Base-by-base conservation (phyloP, 2,888 invertebrate species). In the Eristalis arbustorum region DNA sequence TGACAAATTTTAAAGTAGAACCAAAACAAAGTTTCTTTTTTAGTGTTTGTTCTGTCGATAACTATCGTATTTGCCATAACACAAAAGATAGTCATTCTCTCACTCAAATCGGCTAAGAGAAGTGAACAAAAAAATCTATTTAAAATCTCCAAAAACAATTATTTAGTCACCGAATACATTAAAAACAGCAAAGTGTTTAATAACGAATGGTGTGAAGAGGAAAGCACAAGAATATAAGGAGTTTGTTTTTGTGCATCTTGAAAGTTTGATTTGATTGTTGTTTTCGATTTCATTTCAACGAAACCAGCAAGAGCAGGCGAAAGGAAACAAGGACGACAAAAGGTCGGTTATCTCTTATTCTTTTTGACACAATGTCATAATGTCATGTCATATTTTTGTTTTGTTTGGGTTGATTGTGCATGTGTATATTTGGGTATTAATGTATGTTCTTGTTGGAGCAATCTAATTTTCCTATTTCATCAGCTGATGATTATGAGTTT, bases 181-280 rank as follows among this genome's bases (percentile, higher is more conserved):
- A 23, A 37, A 31, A 79, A 83, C 37, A 68, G 75, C 63, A 69
- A 79, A n/a, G n/a, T n/a, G 83, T 82, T 62, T 40, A 25, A 25
- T 37, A 61, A 42, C 61, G 73, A 42, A 49, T 66, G 83, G 73
- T 40, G 67, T 68, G 69, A 67, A 83, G 62, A 23, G 23, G 28
- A 64, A 71, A 89, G 90, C 88, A 90, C 89, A 80, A 73, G 72
- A 89, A 90, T 68, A 76, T 84, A 59, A 73, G 61, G 68, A 81
- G 71, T 76, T 75, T 78, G 64, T 80, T 80, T 80, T 80, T 80
- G 72, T 84, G 75, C 71, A 75, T 79, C 79, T 84, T 57, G 31
- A 68, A 57, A 40, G 25, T 66, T 40, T 66, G 18, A 42, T 18
- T 31, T 49, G 8, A 22, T 81, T 22, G 31, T 62, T 63, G 56